Evolutionary conservation across 2,797 vertebrate species (phyloP), one percentile per base, ranked within the genome.

Genomic region (Geotria australis): DNA sequence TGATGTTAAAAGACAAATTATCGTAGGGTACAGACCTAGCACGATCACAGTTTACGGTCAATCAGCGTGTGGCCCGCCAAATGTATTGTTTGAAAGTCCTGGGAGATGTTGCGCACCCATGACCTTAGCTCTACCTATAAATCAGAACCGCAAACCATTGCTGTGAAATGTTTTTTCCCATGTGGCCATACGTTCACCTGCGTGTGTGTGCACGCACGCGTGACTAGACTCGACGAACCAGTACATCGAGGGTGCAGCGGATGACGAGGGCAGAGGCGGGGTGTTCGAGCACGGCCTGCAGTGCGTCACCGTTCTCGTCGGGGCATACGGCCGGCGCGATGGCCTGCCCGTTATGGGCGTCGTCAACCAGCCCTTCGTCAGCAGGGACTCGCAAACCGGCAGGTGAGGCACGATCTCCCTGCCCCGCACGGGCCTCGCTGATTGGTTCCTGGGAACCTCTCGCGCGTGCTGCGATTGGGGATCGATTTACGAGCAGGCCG

Each of bases 301-400:
- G 55, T 85, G 80, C 59, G 79, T 79, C 7, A 68, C 83, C 63
- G 75, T 85, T 62, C 72, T 85, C 58, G 81, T 83, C 9, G 82
- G 83, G 13, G 80, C 76, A 48, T 85, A 79, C 63, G 68, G 77
- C 24, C 63, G 74, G 7, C 69, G 68, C 63, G 78, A 75, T 12
- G 80, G 81, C 1, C 67, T 77, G 58, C 80, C 82, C 0, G 71
- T 88, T 48, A 84, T 85, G 74, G 82, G 81, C 1, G 79, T 85
- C 63, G 77, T 88, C 70, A 88, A 81, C 66, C 81, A 88, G 59
- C 83, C 81, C 0, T 85, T 88, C 65, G 69, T 68, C 61, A 63
- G 64, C 63, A 77, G 70, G 66, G 75, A 80, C 48, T 63, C 67
- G 8, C 61, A 63, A 9, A 68, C 65, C 9, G 61, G 58, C 62